These are phyloP conservation scores for Diplazon laetatorius DNA, from an alignment of 2,888 invertebrate species.

Conservation along the genomic window DNA sequence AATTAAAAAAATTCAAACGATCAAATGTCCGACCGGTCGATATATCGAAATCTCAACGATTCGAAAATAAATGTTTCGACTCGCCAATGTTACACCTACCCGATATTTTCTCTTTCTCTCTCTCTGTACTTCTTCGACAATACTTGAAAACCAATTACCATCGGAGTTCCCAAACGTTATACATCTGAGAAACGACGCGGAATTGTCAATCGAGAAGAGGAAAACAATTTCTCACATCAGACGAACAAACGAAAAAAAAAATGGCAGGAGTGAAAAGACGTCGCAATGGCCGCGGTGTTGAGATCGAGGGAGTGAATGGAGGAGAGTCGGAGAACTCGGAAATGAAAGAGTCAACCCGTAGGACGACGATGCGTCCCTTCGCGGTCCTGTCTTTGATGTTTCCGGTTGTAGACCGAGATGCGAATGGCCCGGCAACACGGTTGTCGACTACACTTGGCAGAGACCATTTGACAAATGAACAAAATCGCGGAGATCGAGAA, in stretches of 20 bases:
- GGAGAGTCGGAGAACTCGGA: constrained; percentile 2
- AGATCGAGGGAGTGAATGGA: constrained; percentile 21
- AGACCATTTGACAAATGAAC: constrained; percentile 42
- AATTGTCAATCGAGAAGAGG: not conserved
- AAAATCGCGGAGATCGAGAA: not conserved
- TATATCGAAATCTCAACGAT: too few species aligned
- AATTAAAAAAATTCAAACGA: too few species aligned
- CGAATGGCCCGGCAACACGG: constrained; percentile 27
- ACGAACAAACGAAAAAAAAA: constrained; percentile 2
- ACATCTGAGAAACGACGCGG: constrained; percentile 1
- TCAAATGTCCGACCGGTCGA: too few species aligned
- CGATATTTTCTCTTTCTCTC: not conserved
- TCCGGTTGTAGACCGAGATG: constrained; percentile 35
- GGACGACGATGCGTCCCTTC: not conserved
- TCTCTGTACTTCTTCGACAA: not conserved
- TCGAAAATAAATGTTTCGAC: too few species aligned
- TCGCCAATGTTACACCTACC: too few species aligned
- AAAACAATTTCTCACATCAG: not conserved
- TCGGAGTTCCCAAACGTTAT: constrained; percentile 1
- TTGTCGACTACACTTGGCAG: constrained; percentile 27
- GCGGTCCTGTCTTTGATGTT: constrained; percentile 51
- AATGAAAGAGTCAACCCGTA: constrained; percentile 30
- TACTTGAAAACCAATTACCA: constrained; percentile 25
- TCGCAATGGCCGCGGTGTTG: constrained; percentile 24
- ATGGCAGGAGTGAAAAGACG: constrained; percentile 10